Conservation (phyloP, 2,797 vertebrate species). For the Manis pentadactyla region DNA sequence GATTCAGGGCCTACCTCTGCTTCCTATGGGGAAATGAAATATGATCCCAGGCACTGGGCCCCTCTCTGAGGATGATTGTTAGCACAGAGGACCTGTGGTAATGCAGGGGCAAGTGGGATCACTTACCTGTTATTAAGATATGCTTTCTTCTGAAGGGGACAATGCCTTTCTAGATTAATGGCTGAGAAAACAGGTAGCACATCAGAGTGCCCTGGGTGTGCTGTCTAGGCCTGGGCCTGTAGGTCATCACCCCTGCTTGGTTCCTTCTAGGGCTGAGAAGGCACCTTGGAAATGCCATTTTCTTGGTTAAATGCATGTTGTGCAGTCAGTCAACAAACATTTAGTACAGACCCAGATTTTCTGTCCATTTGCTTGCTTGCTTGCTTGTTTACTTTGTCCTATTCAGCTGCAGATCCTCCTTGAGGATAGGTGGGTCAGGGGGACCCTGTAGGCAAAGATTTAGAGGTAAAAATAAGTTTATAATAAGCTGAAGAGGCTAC, state of each 20-base stretch:
- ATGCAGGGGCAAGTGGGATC: background rate
- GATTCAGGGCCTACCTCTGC: background rate
- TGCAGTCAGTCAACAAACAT: background rate
- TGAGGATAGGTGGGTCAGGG: background rate
- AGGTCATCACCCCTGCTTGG: background rate
- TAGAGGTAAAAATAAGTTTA: background rate
- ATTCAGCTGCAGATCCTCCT: background rate
- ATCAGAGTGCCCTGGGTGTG: background rate
- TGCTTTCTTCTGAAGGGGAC: background rate
- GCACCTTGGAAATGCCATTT: background rate
- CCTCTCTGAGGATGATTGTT: background rate
- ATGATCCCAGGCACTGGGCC: background rate
- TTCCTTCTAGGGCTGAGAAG: background rate
- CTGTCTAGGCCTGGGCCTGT: background rate
- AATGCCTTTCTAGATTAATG: background rate
- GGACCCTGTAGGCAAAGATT: background rate
- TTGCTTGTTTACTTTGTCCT: background rate
- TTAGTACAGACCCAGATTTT: background rate
- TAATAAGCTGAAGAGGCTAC: background rate
- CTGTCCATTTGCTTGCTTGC: background rate
- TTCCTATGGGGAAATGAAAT: background rate
- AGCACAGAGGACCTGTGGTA: background rate
- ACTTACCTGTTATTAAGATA: slow-evolving; percentile 14
- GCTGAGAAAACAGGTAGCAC: background rate
- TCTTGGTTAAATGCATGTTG: background rate